Evolutionary conservation across 2,888 invertebrate species (phyloP).

Genomic region (Cheilosia impressa): DNA sequence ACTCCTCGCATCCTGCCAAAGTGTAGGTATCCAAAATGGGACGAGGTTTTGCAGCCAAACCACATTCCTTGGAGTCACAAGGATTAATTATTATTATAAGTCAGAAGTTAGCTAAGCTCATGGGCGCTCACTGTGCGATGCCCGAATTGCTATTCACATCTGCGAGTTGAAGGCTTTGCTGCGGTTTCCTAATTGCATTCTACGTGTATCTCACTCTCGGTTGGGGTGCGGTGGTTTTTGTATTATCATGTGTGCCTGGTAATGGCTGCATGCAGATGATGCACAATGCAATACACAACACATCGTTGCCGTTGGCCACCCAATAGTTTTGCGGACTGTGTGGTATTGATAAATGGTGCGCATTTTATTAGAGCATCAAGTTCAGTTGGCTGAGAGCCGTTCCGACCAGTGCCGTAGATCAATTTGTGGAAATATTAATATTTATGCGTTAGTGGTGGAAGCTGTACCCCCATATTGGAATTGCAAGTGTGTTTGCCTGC

Average conservation of each 20-base stretch:
- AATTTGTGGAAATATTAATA: slow-evolving; percentile 64
- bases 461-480: slow-evolving; percentile 6
- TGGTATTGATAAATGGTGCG: slow-evolving; percentile 61
- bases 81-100: slow-evolving; percentile 54
- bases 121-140: neutral
- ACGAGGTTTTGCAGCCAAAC: slow-evolving; percentile 25
- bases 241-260: slow-evolving; percentile 7
- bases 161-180: slow-evolving; percentile 28
- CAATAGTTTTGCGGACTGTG: slow-evolving; percentile 55
- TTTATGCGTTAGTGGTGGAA: slow-evolving; percentile 42
- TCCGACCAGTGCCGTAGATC: slow-evolving; percentile 51
- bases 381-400: slow-evolving; percentile 46
- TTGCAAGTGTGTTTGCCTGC: slow-evolving; percentile 9
- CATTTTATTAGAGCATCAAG: slow-evolving; percentile 66
- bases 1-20: slow-evolving; percentile 17
- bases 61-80: slow-evolving; percentile 45
- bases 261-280: slow-evolving; percentile 41
- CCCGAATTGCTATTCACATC: slow-evolving; percentile 54
- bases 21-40: neutral
- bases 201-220: slow-evolving; percentile 9
- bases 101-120: slow-evolving; percentile 46
- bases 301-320: slow-evolving; percentile 28
- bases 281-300: slow-evolving; percentile 45
- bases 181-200: slow-evolving; percentile 58
- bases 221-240: neutral